Base-by-base conservation (phyloP, 2,797 vertebrate genomes). In the Lacerta viridis region DNA sequence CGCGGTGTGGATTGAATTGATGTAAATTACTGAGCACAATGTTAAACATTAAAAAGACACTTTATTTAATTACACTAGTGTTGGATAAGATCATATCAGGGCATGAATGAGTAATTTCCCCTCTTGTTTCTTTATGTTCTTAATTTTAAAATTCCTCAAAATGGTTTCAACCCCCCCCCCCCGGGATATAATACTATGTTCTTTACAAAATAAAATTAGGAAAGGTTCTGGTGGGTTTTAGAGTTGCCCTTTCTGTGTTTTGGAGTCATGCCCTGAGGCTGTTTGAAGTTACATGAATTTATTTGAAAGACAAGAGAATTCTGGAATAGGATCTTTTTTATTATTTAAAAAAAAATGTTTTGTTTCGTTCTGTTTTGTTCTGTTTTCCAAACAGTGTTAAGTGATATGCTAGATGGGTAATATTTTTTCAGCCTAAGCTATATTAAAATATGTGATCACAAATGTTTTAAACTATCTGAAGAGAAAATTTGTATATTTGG, bases 401-500 rank as follows among this genome's bases (percentile, higher is more conserved):
- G 95, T 96, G 96, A 96, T 97, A 97, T 96, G 96, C 96, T 97
- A 97, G 95, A 96, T 96, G 92, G 95, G 95, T 97, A 95, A 97
- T 97, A 97, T 97, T 97, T 97, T 97, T 97, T 97, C 97, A 97
- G 93, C 93, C 95, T 96, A 96, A 97, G 97, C 95, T 96, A 96
- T 96, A 96, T 97, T 96, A 95, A 95, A 95, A 95, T 97, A 95
- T 97, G 96, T 97, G 96, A 97, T 97, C 96, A 96, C 95, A 97
- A 96, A 96, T 97, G 96, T 97, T 96, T 97, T 97, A 95, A 97
- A 97, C 94, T 97, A 96, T 96, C 96, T 96, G 94, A 96, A 97
- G 96, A 95, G 91, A 96, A 97, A 97, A 97, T 97, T 97, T 97
- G 97, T 97, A 97, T 97, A 97, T 97, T 97, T 97, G 96, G 96